Conservation (phyloP, 2,888 invertebrate species). For the Biston stratarius region DNA sequence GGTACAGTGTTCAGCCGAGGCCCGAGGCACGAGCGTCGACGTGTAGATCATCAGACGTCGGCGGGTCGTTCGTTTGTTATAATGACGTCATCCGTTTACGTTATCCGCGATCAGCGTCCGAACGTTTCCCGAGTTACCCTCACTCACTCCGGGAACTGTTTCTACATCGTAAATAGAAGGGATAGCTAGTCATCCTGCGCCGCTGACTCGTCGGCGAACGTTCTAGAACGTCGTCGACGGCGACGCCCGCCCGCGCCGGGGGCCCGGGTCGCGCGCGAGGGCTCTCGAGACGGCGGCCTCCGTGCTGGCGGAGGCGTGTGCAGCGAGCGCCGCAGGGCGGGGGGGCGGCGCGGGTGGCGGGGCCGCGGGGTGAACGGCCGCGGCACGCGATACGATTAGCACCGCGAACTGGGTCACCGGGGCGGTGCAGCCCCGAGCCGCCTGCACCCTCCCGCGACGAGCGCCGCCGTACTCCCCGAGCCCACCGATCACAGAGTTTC, state of each 20-base stretch:
- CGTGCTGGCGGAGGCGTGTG: too few relatives aligned
- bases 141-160: slow-evolving; percentile 7
- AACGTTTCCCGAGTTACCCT: slow-evolving; percentile 8
- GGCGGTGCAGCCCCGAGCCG: slow-evolving; percentile 54
- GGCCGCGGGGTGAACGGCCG: slow-evolving; percentile 65
- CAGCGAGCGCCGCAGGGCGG: slow-evolving; percentile 1
- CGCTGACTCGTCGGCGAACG: slow-evolving; percentile 1
- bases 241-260: too few relatives aligned
- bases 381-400: slow-evolving; percentile 75
- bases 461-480: slow-evolving; percentile 15
- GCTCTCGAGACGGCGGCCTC: not conserved
- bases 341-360: slow-evolving; percentile 33
- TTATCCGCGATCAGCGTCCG: slow-evolving; percentile 33
- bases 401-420: slow-evolving; percentile 73
- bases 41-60: slow-evolving; percentile 53
- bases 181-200: not conserved
- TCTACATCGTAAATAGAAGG: slow-evolving; percentile 5
- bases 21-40: slow-evolving; percentile 33
- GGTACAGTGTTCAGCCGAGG: not conserved
- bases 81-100: slow-evolving; percentile 51
- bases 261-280: too few relatives aligned
- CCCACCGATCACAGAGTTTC: too few relatives aligned
- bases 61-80: slow-evolving; percentile 51
- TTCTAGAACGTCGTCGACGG: too few relatives aligned
- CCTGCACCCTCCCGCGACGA: slow-evolving; percentile 42